A percentile compares a stretch with the other conserved stretches of the same genome.
Conservation (phyloP, 2,888 invertebrate species). For the Synergus japonicus region DNA sequence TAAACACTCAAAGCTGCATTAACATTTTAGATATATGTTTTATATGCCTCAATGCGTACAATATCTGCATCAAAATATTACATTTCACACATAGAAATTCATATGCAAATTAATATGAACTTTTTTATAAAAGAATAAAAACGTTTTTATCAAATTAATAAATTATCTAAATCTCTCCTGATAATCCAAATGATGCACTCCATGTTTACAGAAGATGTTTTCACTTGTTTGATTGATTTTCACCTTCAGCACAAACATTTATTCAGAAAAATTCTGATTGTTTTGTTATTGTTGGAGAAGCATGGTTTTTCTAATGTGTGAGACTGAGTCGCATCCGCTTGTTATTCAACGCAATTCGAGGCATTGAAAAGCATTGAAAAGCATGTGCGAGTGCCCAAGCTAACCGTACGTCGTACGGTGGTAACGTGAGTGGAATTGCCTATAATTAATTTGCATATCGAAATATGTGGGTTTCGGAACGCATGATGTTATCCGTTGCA, state of each 20-base stretch:
- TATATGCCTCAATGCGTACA: conserved; percentile 7
- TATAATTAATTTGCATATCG: conserved; percentile 37
- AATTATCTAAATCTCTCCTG: too few species aligned
- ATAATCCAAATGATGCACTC: too few species aligned
- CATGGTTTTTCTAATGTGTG: conserved; percentile 21
- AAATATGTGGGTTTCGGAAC: conserved; percentile 37
- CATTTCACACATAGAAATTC: background rate
- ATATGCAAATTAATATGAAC: background rate
- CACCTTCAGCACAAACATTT: background rate
- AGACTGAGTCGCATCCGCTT: conserved; percentile 15
- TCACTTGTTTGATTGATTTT: background rate
- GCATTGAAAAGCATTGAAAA: conserved; percentile 5
- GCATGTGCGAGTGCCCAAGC: conserved; percentile 5
- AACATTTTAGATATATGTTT: conserved; percentile 27
- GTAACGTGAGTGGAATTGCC: conserved; percentile 31
- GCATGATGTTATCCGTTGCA: conserved; percentile 8
- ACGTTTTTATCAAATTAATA: too few species aligned
- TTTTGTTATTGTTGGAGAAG: conserved; percentile 19
- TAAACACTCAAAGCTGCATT: conserved; percentile 32
- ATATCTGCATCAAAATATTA: conserved; percentile 15
- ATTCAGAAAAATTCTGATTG: conserved; percentile 15
- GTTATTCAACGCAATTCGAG: conserved; percentile 23
- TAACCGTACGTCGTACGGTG: background rate
- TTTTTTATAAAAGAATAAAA: background rate
- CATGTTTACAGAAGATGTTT: background rate